Percentiles rank a stretch among this genome's conserved stretches.
These are phyloP conservation scores for Xenopus laevis DNA, from an alignment of 2,113 vertebrate genomes.

Conservation along the genomic window DNA sequence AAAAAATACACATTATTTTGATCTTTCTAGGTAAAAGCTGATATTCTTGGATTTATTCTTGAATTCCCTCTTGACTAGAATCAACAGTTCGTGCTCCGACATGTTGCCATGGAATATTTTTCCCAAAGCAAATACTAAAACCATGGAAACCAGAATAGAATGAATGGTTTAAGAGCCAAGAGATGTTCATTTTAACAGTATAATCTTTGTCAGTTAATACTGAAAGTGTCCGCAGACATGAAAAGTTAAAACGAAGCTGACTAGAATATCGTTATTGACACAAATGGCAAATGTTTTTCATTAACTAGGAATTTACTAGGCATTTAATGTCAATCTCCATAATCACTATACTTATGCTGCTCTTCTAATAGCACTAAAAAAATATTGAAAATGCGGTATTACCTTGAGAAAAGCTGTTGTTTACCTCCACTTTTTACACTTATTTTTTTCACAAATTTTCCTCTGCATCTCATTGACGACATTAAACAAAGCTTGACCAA, in stretches of 20 bases:
- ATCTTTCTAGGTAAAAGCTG: no score
- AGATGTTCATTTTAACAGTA: constrained; percentile 11
- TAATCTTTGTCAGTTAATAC: constrained; percentile 5
- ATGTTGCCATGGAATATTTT: constrained; percentile 1
- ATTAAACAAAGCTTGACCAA: no score
- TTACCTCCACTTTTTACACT: no score
- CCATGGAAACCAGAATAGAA: constrained; percentile 33
- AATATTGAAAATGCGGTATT: no score
- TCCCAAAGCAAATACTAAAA: constrained; percentile 25
- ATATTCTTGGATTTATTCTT: background rate
- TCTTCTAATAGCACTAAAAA: no score
- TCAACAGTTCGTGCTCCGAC: background rate
- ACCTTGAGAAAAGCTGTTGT: no score
- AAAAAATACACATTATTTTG: no score
- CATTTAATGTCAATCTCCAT: no score
- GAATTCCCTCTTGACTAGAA: background rate
- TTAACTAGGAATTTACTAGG: no score
- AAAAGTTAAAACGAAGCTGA: background rate
- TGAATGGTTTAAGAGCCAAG: constrained; percentile 5
- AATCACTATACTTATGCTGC: no score
- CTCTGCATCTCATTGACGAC: no score
- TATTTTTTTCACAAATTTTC: no score
- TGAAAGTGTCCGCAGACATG: background rate
- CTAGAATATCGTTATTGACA: background rate
- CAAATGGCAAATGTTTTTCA: background rate